A percentile compares a stretch with the other conserved stretches of the same genome.
Evolutionary conservation across 2,888 invertebrate species (phyloP).

Genomic region (Caenorhabditis angaria): DNA sequence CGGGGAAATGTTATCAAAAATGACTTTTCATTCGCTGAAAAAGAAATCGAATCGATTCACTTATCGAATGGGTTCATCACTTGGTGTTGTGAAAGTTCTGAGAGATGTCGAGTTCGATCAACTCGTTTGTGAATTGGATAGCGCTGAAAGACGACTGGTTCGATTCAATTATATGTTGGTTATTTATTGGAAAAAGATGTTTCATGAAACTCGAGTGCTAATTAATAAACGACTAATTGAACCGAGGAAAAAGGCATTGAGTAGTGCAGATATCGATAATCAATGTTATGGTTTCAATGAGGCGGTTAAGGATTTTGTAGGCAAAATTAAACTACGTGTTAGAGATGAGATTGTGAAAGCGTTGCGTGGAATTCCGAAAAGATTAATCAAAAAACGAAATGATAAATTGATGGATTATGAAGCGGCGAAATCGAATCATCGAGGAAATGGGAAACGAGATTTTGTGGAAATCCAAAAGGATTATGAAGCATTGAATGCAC

Average conservation of each 20-base stretch:
- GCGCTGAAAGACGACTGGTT: conserved; percentile 59
- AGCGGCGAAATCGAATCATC: conserved; percentile 50
- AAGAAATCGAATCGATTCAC: conserved; percentile 68
- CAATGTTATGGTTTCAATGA: conserved; percentile 46
- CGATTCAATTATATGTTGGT: conserved; percentile 56
- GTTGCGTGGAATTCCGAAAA: conserved; percentile 55
- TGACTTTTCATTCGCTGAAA: conserved; percentile 64
- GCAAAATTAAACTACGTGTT: conserved; percentile 42
- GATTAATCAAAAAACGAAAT: conserved; percentile 65
- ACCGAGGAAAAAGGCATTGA: conserved; percentile 43
- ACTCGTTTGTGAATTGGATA: conserved; percentile 57
- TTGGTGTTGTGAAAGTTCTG: conserved; percentile 60
- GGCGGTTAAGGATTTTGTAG: conserved; percentile 38
- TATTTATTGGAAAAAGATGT: conserved; percentile 54
- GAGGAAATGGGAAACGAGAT: conserved; percentile 34
- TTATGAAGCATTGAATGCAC: conserved; percentile 65
- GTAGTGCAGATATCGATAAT: conserved; percentile 31
- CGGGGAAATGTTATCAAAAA: conserved; percentile 57
- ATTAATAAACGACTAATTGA: conserved; percentile 48
- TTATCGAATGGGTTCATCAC: conserved; percentile 63
- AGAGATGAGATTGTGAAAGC: conserved; percentile 55
- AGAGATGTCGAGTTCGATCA: conserved; percentile 58
- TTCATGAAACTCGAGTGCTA: conserved; percentile 46
- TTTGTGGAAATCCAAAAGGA: conserved; percentile 47
- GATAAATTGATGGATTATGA: conserved; percentile 70